Base-by-base conservation (phyloP, 2,888 invertebrate genomes). In the Venusia cambrica region DNA sequence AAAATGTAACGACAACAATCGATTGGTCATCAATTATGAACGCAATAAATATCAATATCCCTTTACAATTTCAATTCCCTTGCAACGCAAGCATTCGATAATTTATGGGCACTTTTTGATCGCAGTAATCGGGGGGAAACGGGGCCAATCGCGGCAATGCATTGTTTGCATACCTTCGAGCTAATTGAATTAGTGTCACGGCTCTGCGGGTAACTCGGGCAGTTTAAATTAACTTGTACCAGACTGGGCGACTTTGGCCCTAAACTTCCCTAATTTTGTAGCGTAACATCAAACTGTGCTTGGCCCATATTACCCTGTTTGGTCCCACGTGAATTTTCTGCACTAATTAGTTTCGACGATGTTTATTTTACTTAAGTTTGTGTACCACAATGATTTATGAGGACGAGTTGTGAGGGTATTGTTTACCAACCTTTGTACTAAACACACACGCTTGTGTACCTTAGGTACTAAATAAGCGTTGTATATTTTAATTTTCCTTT, bases 221-320 rank as follows among this genome's bases (percentile, higher is more conserved):
- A 83, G 80, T 84, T 83, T 78, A 80, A 84, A 84, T 83, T 81
- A 84, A 83, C 81, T 83, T 83, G 81, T 83, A 74, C 71, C 71
- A 65, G 67, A 51, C 66, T 68, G 68, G 73, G 74, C 72, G 77
- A 79, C 78, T 80, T 80, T 61, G 70, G 77, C 75, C 83, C 78
- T 77, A 80, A 83, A 84, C 77, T 83, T 83, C 80, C 69, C 77
- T 83, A 83, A 84, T 81, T 83, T 84, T 77, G 83, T 71, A 80
- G 77, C 70, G 77, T 70, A 78, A 83, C 83, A 83, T 84, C 83
- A 83, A 84, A 80, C 83, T 83, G 73, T 79, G 74, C 83, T 83
- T 74, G 73, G 67, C 66, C 72, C 77, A 78, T 77, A 81, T 74
- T 66, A 74, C 77, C 72, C 77, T 67, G 78, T 73, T n/a, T 66